Evolutionary conservation across 2,888 invertebrate species (phyloP), one percentile per base, ranked within the genome.

Genomic region (Panzeria rudis): DNA sequence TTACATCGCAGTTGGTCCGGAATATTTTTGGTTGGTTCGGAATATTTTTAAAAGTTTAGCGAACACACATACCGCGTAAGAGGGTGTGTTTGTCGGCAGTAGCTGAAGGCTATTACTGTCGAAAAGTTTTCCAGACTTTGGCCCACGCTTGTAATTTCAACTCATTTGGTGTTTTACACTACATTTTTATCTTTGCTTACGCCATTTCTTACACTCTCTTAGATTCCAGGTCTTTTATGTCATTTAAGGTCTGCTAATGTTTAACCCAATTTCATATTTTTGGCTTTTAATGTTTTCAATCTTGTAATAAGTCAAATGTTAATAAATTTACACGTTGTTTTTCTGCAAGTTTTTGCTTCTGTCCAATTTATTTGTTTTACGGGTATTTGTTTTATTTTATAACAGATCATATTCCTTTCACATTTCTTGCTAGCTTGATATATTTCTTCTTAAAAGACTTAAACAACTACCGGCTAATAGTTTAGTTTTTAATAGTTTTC

Each of bases 391-490:
- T 64, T 76, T 41, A 73, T 59, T 83, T 20, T 41, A 5, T 20
- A 44, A 4, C 20, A n/a, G 15, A 50, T 52, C 75, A 61, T 56
- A 47, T 73, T 68, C 66, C 81, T 66, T 73, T 80, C 72, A 66
- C 62, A 72, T 73, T 72, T 72, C 47, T 80, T 13, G 61, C 52
- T 52, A n/a, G 15, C n/a, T 47, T 17, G 35, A 32, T 23, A 13
- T 23, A 8, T 59, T 64, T 64, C 29, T 64, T 41, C 8, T 44
- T 29, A 17, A 50, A 73, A 75, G 20, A 17, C 20, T 29, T 38
- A 54, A 52, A 62, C 50, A 52, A 62, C 50, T 35, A 29, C 0
- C 9, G 13, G 54, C 32, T 41, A 32, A 66, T 66, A 11, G 44
- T 25, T 44, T 23, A 32, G 23, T 7, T 44, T 71, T 25, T 23